A percentile compares a stretch with the other conserved stretches of the same genome.
Conservation (phyloP, 2,888 invertebrate genomes). For the Halictus quadricinctus region DNA sequence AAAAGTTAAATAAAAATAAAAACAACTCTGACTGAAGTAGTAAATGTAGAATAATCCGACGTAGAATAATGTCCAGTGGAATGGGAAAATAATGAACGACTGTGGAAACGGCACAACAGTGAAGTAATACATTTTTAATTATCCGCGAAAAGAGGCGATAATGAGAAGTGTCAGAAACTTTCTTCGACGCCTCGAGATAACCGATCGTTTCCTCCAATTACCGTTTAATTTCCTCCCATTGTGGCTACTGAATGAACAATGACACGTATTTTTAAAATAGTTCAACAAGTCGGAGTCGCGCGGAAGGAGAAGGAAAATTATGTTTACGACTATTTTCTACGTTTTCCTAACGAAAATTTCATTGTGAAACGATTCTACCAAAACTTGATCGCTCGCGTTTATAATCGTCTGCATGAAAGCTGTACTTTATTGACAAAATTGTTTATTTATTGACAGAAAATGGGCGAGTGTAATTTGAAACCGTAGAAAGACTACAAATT, state of each 20-base stretch:
- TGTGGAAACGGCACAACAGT: neutral
- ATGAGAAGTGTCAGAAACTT: slow-evolving; percentile 9
- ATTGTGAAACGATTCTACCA: neutral
- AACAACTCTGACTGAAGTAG: neutral
- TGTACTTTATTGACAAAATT: neutral
- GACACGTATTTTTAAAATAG: neutral
- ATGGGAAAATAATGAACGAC: neutral
- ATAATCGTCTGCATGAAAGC: neutral
- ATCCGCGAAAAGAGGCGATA: neutral
- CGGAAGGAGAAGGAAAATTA: too few relatives aligned
- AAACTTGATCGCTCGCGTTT: neutral
- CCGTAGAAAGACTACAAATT: too few relatives aligned
- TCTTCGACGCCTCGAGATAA: neutral
- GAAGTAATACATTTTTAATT: neutral
- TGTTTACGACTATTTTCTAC: neutral
- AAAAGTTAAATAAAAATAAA: neutral
- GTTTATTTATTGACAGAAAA: neutral
- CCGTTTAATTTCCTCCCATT: neutral
- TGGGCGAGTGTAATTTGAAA: neutral
- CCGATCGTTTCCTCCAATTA: slow-evolving; percentile 1
- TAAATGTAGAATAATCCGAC: neutral
- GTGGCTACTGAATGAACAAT: neutral
- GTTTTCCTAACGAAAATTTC: neutral
- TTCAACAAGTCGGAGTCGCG: neutral
- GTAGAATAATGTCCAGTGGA: too few relatives aligned